A percentile compares a stretch with the other conserved stretches of the same genome.
Evolutionary conservation across 1,140 invertebrate species (phyloP).

Genomic region (Drosophila mojavensis): DNA sequence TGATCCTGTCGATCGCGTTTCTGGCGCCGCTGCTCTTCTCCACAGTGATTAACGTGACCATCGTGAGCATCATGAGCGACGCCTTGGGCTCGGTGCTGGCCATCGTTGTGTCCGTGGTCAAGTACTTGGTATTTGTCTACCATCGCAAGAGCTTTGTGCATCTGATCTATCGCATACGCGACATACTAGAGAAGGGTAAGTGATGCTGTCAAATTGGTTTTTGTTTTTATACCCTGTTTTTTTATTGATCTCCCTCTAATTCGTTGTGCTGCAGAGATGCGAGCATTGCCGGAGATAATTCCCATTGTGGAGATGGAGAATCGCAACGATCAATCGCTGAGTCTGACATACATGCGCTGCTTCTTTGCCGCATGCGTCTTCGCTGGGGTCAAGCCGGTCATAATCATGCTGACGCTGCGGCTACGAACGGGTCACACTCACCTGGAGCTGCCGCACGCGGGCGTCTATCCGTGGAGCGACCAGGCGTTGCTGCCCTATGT

Average conservation of each 20-base stretch:
- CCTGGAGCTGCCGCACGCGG: constrained; percentile 58
- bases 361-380: constrained; percentile 53
- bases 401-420: constrained; percentile 42
- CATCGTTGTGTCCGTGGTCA: constrained; percentile 46
- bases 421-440: constrained; percentile 28
- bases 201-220: not conserved
- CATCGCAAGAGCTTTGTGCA: constrained; percentile 58
- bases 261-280: constrained; percentile 34
- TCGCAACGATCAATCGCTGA: constrained; percentile 56
- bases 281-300: constrained; percentile 27
- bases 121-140: constrained; percentile 52
- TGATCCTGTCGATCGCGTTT: constrained; percentile 32
- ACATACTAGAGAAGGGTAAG: constrained; percentile 55
- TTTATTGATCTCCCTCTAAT: not conserved
- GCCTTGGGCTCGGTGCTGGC: constrained; percentile 57
- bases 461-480: constrained; percentile 51
- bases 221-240: too few species aligned
- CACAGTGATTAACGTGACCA: constrained; percentile 45
- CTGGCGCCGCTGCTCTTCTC: constrained; percentile 45
- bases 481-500: constrained; percentile 40
- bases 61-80: constrained; percentile 61
- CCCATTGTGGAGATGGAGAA: constrained; percentile 60
- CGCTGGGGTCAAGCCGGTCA: constrained; percentile 54
- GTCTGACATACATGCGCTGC: constrained; percentile 54
- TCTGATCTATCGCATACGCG: constrained; percentile 53